Conservation (phyloP, 2,113 vertebrate species). For the Empidonax traillii region DNA sequence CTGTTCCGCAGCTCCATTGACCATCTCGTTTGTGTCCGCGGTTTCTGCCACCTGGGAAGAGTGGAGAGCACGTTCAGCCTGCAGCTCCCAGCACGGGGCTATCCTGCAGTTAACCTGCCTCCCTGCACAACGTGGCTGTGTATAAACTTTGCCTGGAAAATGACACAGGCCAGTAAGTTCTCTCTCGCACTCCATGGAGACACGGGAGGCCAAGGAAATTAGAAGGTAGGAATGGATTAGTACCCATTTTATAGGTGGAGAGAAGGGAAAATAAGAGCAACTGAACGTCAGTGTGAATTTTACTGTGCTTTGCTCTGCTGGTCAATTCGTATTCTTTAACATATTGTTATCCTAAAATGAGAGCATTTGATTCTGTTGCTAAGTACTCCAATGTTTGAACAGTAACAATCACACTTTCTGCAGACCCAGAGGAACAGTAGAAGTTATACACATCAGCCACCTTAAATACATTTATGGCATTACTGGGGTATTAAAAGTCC, state of each 20-base stretch:
- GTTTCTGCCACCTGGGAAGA: conserved; percentile 80
- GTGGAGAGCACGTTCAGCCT: conserved; percentile 13
- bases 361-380: conserved; percentile 49
- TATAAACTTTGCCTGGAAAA: conserved; percentile 77
- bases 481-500: conserved; percentile 24
- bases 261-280: conserved; percentile 52
- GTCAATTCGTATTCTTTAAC: conserved; percentile 63
- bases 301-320: conserved; percentile 77
- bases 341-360: conserved; percentile 48
- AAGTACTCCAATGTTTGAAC: conserved; percentile 67
- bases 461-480: conserved; percentile 55
- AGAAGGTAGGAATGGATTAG: conserved; percentile 81
- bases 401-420: conserved; percentile 76
- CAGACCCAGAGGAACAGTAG: conserved; percentile 61
- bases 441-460: conserved; percentile 77
- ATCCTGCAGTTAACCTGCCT: conserved; percentile 51
- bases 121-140: conserved; percentile 74
- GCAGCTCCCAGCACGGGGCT: not conserved
- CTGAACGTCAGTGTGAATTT: conserved; percentile 75
- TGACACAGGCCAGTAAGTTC: conserved; percentile 75
- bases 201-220: conserved; percentile 77
- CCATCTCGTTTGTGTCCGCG: conserved; percentile 80
- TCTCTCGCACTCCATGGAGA: conserved; percentile 70
- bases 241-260: conserved; percentile 66
- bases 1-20: conserved; percentile 89